phyloP scores from a whole-genome alignment of 1,140 invertebrate genomes.

The Oryzaephilus surinamensis region DNA sequence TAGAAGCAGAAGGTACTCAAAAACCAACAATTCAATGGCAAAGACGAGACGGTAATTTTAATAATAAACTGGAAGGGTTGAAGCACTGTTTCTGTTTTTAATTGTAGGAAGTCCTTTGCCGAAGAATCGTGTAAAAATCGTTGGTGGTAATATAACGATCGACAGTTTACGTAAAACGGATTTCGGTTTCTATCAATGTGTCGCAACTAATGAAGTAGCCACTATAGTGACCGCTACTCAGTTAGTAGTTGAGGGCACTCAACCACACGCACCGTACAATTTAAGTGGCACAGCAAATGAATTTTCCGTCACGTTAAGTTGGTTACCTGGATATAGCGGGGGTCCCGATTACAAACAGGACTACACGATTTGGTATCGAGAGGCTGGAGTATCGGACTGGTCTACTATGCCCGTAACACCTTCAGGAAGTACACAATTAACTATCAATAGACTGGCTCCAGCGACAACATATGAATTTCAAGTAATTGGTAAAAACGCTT shows the following conservation, averaged over 20 bases:
- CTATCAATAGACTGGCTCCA: slow-evolving; percentile 80
- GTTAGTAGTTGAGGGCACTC: slow-evolving; percentile 64
- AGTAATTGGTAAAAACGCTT: slow-evolving; percentile 85
- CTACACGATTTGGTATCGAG: slow-evolving; percentile 85
- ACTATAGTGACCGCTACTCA: slow-evolving; percentile 83
- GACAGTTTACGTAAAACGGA: slow-evolving; percentile 76
- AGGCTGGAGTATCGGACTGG: slow-evolving; percentile 76
- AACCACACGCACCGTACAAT: slow-evolving; percentile 93
- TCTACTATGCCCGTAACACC: slow-evolving; percentile 87
- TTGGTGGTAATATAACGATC: slow-evolving; percentile 86
- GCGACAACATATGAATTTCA: slow-evolving; percentile 93
- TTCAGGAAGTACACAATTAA: slow-evolving; percentile 77
- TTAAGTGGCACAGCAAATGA: slow-evolving; percentile 76
- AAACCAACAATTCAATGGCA: slow-evolving; percentile 84
- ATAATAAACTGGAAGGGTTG: background rate
- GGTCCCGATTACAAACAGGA: slow-evolving; percentile 89
- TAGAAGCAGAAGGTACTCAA: slow-evolving; percentile 83
- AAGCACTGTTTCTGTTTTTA: slow-evolving; percentile 4
- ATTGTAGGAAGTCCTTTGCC: slow-evolving; percentile 64
- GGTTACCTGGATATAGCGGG: slow-evolving; percentile 91
- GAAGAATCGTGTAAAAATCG: slow-evolving; percentile 62
- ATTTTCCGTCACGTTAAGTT: slow-evolving; percentile 79
- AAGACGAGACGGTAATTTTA: slow-evolving; percentile 57
- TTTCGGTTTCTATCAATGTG: slow-evolving; percentile 91
- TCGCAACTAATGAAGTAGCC: slow-evolving; percentile 85